Percentiles rank a stretch among this genome's conserved stretches.
phyloP scores from a whole-genome alignment of 92 coral and sea anemone species.

The Parazoanthus darwini region DNA sequence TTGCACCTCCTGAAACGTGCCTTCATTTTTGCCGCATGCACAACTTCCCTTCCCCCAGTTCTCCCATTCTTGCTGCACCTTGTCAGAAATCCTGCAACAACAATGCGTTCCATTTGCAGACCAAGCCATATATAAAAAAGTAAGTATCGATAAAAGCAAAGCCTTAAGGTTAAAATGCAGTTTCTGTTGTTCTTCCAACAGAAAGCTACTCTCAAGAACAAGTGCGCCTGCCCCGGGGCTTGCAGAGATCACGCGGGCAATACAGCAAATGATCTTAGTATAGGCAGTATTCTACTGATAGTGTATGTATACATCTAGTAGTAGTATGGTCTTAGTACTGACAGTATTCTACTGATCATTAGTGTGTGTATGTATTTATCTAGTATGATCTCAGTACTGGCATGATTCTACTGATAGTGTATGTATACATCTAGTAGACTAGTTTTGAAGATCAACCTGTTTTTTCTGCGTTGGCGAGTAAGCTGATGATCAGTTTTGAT shows the following conservation, averaged over 20 bases:
- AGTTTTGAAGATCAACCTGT: too few species aligned
- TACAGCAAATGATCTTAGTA: not conserved
- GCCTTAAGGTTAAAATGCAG: too few species aligned
- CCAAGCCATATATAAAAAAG: too few species aligned
- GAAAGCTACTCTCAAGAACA: slow-evolving; percentile 19
- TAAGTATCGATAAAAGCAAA: too few species aligned
- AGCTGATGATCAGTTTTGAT: too few species aligned
- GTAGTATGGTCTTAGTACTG: not conserved
- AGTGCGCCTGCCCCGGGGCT: slow-evolving; percentile 26
- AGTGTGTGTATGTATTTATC: not conserved
- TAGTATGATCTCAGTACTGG: not conserved
- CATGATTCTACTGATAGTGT: slow-evolving; percentile 19
- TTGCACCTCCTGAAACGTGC: too few species aligned
- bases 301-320: not conserved
- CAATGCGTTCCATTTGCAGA: too few species aligned
- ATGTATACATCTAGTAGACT: not conserved
- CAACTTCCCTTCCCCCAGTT: too few species aligned
- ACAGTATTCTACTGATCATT: slow-evolving; percentile 8
- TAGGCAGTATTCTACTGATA: slow-evolving; percentile 25
- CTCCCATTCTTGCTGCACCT: too few species aligned
- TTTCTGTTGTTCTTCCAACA: not conserved
- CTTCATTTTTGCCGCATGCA: too few species aligned
- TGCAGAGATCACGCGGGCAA: not conserved
- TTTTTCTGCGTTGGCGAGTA: too few species aligned
- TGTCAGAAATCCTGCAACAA: too few species aligned